phyloP scores from a whole-genome alignment of 2,888 invertebrate species.

The Mimumesa dahlbomi region DNA sequence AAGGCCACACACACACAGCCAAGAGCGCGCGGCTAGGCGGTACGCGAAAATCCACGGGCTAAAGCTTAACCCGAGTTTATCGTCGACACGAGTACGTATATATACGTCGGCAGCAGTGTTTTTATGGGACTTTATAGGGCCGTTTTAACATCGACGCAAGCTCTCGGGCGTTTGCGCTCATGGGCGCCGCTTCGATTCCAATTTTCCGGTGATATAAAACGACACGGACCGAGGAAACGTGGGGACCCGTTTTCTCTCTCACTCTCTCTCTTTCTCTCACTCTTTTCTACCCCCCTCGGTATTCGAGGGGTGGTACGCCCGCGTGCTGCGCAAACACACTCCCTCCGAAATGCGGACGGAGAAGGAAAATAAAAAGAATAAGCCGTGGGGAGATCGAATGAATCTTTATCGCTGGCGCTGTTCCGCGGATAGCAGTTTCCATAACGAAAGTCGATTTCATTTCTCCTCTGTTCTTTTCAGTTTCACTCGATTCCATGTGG shows the following conservation, averaged over 20 bases:
- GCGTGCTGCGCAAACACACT: conserved; percentile 50
- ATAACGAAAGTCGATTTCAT: conserved; percentile 63
- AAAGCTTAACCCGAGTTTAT: conserved; percentile 48
- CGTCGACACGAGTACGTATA: conserved; percentile 12
- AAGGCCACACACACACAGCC: no score
- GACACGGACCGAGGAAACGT: conserved; percentile 53
- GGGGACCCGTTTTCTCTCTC: conserved; percentile 29
- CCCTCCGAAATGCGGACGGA: conserved; percentile 26
- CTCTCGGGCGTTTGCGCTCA: conserved; percentile 41
- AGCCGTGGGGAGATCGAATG: conserved; percentile 53
- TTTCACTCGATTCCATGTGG: conserved; percentile 29
- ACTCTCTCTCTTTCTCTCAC: neutral
- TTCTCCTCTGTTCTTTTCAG: conserved; percentile 50
- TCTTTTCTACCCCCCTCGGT: neutral
- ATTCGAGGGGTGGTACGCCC: conserved; percentile 33
- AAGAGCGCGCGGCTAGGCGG: neutral
- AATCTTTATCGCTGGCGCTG: conserved; percentile 60
- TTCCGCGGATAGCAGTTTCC: conserved; percentile 51
- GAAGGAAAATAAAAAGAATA: conserved; percentile 50
- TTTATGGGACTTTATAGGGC: conserved; percentile 65
- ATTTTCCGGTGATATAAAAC: conserved; percentile 73
- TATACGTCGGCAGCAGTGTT: conserved; percentile 45
- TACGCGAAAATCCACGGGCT: conserved; percentile 23
- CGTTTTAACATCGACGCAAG: conserved; percentile 66
- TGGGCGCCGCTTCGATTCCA: conserved; percentile 68